phyloP scores from a whole-genome alignment of 1,140 invertebrate species.

The Platyura marginata region DNA sequence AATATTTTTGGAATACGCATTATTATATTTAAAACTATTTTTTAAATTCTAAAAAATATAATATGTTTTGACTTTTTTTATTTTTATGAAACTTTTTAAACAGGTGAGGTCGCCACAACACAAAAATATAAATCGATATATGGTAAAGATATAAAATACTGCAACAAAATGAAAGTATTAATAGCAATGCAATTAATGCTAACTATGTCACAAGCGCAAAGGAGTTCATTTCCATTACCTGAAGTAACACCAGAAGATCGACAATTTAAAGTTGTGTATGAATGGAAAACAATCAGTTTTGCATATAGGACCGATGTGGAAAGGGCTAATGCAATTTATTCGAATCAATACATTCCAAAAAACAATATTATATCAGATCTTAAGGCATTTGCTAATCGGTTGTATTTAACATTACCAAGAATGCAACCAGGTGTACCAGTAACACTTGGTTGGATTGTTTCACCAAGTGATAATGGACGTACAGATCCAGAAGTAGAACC shows the following conservation, averaged over 20 bases:
- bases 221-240: slow-evolving; percentile 1
- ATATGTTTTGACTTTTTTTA: too few species aligned
- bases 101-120: too few species aligned
- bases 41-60: too few species aligned
- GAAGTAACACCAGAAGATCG: slow-evolving; percentile 1
- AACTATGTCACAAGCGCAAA: background rate
- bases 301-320: slow-evolving; percentile 22
- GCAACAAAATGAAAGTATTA: too few species aligned
- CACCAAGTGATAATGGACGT: slow-evolving; percentile 20
- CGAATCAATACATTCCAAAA: slow-evolving; percentile 2
- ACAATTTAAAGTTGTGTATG: slow-evolving; percentile 30
- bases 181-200: too few species aligned
- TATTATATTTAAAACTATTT: too few species aligned
- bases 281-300: slow-evolving; percentile 29
- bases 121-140: too few species aligned
- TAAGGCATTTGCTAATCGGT: slow-evolving; percentile 6
- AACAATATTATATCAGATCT: slow-evolving; percentile 5
- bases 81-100: too few species aligned
- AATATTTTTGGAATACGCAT: too few species aligned
- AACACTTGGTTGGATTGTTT: slow-evolving; percentile 37
- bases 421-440: slow-evolving; percentile 35
- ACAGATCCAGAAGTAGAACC: slow-evolving; percentile 39
- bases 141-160: too few species aligned
- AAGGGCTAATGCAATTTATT: slow-evolving; percentile 1
- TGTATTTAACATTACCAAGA: slow-evolving; percentile 6